phyloP scores from a whole-genome alignment of 2,888 invertebrate genomes.

The Ligdia adustata region DNA sequence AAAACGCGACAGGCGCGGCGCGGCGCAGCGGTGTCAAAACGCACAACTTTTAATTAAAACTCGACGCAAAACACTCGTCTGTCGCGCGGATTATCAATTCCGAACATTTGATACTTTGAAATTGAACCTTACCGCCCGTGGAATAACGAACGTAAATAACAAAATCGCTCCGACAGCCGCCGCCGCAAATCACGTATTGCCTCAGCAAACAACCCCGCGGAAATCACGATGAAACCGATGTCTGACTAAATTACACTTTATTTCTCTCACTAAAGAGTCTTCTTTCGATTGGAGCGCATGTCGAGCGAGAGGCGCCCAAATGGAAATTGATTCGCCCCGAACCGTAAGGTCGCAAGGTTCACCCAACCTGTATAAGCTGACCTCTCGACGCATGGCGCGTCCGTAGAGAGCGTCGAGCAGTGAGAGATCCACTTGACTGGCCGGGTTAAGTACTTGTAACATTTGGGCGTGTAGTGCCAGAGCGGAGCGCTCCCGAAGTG shows the following conservation, averaged over 20 bases:
- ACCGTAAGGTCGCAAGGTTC: slow-evolving; percentile 65
- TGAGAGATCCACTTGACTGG: slow-evolving; percentile 8
- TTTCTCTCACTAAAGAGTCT: slow-evolving; percentile 47
- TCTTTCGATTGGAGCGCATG: slow-evolving; percentile 46
- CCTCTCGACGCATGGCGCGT: slow-evolving; percentile 47
- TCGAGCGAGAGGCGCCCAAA: slow-evolving; percentile 55
- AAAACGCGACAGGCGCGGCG: slow-evolving; percentile 7
- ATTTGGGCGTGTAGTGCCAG: slow-evolving; percentile 52
- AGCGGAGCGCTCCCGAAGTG: slow-evolving; percentile 56
- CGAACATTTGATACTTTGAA: slow-evolving; percentile 38
- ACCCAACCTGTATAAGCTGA: slow-evolving; percentile 39
- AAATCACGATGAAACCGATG: slow-evolving; percentile 55
- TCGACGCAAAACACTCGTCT: slow-evolving; percentile 49
- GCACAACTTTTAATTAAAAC: slow-evolving; percentile 67
- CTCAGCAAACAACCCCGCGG: slow-evolving; percentile 68
- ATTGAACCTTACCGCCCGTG: slow-evolving; percentile 45
- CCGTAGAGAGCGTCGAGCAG: slow-evolving; percentile 29
- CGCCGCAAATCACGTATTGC: slow-evolving; percentile 78
- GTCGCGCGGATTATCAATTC: slow-evolving; percentile 38
- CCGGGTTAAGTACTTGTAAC: slow-evolving; percentile 53
- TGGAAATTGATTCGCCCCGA: slow-evolving; percentile 75
- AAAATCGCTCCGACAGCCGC: slow-evolving; percentile 59
- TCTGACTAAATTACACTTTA: slow-evolving; percentile 64
- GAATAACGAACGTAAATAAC: slow-evolving; percentile 44
- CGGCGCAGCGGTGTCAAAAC: slow-evolving; percentile 33